These are phyloP conservation scores for Jaculus jaculus DNA, from an alignment of 2,113 vertebrate species.

Conservation along the genomic window DNA sequence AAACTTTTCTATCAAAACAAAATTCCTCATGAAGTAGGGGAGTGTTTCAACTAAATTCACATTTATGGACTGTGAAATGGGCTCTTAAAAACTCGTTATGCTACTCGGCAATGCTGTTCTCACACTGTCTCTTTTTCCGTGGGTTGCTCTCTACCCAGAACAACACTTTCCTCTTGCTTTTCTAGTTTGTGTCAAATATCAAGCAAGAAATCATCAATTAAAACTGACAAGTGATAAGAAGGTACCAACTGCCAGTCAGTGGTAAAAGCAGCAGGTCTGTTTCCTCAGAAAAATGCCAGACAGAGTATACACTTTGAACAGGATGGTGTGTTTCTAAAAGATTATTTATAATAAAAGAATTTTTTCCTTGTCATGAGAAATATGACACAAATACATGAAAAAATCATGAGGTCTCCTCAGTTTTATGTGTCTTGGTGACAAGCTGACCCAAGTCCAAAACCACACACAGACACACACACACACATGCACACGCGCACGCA, in stretches of 20 bases:
- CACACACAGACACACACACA: no score
- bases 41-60: slow-evolving; percentile 4
- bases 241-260: neutral
- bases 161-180: neutral
- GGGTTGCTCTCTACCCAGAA: neutral
- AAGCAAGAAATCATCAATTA: slow-evolving; percentile 54
- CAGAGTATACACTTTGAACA: neutral
- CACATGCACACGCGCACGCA: no score
- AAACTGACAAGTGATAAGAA: slow-evolving; percentile 37
- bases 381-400: slow-evolving; percentile 36
- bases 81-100: neutral
- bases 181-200: slow-evolving; percentile 48
- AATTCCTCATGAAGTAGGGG: neutral
- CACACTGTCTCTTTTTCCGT: neutral
- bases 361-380: slow-evolving; percentile 33
- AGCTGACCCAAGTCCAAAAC: neutral
- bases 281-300: neutral
- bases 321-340: neutral
- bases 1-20: neutral
- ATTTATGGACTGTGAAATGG: neutral
- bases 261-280: neutral
- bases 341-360: slow-evolving; percentile 44
- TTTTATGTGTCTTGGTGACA: slow-evolving; percentile 45
- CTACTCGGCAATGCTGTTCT: neutral
- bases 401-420: neutral